Conservation (phyloP, 1,140 invertebrate species). For the Teleopsis dalmanni region DNA sequence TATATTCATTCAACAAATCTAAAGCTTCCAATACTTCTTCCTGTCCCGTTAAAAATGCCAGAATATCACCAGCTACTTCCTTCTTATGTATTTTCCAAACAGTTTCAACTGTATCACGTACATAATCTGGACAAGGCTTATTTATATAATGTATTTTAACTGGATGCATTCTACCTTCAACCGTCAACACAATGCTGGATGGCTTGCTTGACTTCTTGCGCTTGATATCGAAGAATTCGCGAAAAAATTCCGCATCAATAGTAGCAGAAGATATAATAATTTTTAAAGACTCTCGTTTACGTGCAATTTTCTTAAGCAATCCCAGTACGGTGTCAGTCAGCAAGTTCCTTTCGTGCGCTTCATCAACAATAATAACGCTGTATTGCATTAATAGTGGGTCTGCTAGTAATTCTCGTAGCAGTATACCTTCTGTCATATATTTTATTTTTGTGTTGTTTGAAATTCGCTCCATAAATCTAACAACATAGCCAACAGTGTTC, state of each 20-base stretch:
- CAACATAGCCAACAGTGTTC: constrained; percentile 83
- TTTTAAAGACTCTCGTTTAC: constrained; percentile 74
- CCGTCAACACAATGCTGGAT: constrained; percentile 74
- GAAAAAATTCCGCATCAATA: constrained; percentile 80
- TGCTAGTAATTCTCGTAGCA: constrained; percentile 88
- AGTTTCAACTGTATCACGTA: constrained; percentile 79
- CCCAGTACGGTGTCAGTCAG: constrained; percentile 93
- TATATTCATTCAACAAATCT: constrained; percentile 59
- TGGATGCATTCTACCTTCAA: constrained; percentile 83
- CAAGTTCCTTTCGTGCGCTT: constrained; percentile 90
- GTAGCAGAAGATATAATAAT: constrained; percentile 93
- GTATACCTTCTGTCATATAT: constrained; percentile 93
- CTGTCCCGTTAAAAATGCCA: constrained; percentile 91
- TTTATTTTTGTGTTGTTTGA: constrained; percentile 74
- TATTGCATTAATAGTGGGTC: constrained; percentile 89
- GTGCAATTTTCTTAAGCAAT: constrained; percentile 85
- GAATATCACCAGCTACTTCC: constrained; percentile 74
- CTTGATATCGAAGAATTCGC: constrained; percentile 83
- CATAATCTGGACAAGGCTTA: constrained; percentile 85
- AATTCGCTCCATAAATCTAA: constrained; percentile 81
- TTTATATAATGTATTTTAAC: constrained; percentile 79
- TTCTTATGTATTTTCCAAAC: constrained; percentile 81
- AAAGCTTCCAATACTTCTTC: constrained; percentile 80
- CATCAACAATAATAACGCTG: constrained; percentile 87
- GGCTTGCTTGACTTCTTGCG: too few relatives aligned